Percentiles rank a stretch among this genome's conserved stretches.
Evolutionary conservation across 2,113 vertebrate genomes (phyloP).

Genomic region (Scartelaos histophorus): DNA sequence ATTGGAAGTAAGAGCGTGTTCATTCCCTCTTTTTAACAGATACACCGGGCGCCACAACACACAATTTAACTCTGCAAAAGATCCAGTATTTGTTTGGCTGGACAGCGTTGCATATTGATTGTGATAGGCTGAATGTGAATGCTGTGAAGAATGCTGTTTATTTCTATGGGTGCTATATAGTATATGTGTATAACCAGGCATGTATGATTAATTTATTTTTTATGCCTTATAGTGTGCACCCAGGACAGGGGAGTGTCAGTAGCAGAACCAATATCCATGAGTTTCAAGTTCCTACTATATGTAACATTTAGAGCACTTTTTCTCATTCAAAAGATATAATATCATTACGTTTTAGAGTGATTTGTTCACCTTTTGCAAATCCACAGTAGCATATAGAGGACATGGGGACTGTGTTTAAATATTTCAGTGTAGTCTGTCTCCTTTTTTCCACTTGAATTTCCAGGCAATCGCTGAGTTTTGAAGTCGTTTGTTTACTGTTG

Average conservation of each 20-base stretch:
- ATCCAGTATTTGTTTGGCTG: slow-evolving; percentile 63
- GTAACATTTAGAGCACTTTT: too few relatives aligned
- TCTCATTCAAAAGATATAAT: too few relatives aligned
- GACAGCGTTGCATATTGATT: slow-evolving; percentile 45
- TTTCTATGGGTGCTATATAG: slow-evolving; percentile 31
- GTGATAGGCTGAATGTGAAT: slow-evolving; percentile 25
- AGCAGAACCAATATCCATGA: too few relatives aligned
- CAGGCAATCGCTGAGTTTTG: slow-evolving; percentile 60
- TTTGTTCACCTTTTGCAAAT: not conserved
- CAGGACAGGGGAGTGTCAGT: too few relatives aligned
- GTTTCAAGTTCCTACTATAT: too few relatives aligned
- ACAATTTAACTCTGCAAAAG: slow-evolving; percentile 62
- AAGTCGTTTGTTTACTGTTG: slow-evolving; percentile 78
- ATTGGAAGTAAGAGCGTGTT: slow-evolving; percentile 75
- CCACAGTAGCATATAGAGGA: not conserved
- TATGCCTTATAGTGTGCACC: not conserved
- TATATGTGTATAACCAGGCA: slow-evolving; percentile 25
- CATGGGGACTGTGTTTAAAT: not conserved
- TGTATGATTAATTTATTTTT: not conserved
- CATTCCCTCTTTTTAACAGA: slow-evolving; percentile 68
- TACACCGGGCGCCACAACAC: slow-evolving; percentile 68
- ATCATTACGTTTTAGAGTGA: not conserved
- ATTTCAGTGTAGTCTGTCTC: slow-evolving; percentile 2
- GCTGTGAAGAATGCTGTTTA: slow-evolving; percentile 24
- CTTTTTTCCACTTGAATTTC: slow-evolving; percentile 50